Conservation (phyloP, 2,113 vertebrate species). For the Hippocampus zosterae region DNA sequence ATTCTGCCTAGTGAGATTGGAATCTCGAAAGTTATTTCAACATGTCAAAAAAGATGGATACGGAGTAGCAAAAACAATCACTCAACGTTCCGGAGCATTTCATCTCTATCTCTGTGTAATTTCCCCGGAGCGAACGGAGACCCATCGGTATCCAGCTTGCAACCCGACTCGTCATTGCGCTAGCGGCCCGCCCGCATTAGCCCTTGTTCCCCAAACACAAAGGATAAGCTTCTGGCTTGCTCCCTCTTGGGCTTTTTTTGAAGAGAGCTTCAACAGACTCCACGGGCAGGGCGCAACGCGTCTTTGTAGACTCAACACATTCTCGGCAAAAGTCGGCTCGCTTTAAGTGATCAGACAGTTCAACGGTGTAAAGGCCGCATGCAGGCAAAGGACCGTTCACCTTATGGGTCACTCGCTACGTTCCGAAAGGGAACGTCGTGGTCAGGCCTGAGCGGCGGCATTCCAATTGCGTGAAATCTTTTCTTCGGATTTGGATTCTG, state of each 20-base stretch:
- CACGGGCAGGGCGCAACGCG: conserved; percentile 35
- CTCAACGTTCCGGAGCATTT: conserved; percentile 48
- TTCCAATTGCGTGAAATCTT: background rate
- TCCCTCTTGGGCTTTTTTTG: conserved; percentile 52
- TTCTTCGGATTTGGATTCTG: background rate
- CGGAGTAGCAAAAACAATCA: conserved; percentile 25
- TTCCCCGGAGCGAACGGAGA: conserved; percentile 51
- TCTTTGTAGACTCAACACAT: conserved; percentile 48
- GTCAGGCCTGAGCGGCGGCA: background rate
- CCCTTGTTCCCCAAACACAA: conserved; percentile 38
- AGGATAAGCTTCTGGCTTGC: conserved; percentile 49
- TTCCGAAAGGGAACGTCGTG: background rate
- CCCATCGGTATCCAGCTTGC: conserved; percentile 47
- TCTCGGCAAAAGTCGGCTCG: conserved; percentile 42
- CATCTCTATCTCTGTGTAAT: conserved; percentile 45
- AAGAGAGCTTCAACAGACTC: conserved; percentile 57
- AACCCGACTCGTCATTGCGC: conserved; percentile 15
- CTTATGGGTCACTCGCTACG: conserved; percentile 21
- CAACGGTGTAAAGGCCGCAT: conserved; percentile 25
- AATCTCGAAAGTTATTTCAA: conserved; percentile 36
- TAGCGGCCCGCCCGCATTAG: background rate
- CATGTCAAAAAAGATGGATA: conserved; percentile 32
- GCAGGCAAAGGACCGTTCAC: conserved; percentile 23
- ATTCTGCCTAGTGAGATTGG: conserved; percentile 24
- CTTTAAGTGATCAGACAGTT: conserved; percentile 57